Percentiles rank a stretch among this genome's conserved stretches.
Evolutionary conservation across 2,888 invertebrate genomes (phyloP).

Genomic region (Gonocerus acuteangulatus): DNA sequence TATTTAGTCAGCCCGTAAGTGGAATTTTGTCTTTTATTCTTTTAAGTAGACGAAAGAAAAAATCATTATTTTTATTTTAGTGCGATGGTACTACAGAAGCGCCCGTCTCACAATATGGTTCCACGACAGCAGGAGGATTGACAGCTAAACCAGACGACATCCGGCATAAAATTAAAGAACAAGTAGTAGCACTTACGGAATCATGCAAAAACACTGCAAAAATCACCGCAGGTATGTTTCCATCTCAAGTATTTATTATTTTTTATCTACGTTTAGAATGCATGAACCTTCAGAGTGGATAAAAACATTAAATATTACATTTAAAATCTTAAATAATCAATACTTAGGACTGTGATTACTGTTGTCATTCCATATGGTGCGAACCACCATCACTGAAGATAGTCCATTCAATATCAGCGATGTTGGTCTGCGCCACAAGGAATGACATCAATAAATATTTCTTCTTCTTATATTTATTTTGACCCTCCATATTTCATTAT

Average conservation of each 20-base stretch:
- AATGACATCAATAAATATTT: no score
- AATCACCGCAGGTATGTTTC: slow-evolving; percentile 30
- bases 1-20: not conserved
- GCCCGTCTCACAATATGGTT: slow-evolving; percentile 12
- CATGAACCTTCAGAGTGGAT: no score
- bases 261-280: not conserved
- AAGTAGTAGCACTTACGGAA: slow-evolving; percentile 32
- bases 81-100: slow-evolving; percentile 17
- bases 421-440: no score
- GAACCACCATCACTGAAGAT: no score
- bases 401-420: no score
- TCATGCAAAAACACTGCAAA: slow-evolving; percentile 31
- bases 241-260: not conserved
- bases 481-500: no score
- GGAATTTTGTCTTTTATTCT: not conserved
- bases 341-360: no score
- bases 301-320: no score
- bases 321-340: no score
- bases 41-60: not conserved
- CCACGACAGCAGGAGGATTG: slow-evolving; percentile 13
- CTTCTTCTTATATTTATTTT: no score
- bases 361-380: no score
- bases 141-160: slow-evolving; percentile 26
- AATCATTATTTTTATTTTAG: slow-evolving; percentile 20
- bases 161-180: slow-evolving; percentile 32